Base-by-base conservation (phyloP, 2,888 invertebrate species). In the Melangyna quadrimaculata region DNA sequence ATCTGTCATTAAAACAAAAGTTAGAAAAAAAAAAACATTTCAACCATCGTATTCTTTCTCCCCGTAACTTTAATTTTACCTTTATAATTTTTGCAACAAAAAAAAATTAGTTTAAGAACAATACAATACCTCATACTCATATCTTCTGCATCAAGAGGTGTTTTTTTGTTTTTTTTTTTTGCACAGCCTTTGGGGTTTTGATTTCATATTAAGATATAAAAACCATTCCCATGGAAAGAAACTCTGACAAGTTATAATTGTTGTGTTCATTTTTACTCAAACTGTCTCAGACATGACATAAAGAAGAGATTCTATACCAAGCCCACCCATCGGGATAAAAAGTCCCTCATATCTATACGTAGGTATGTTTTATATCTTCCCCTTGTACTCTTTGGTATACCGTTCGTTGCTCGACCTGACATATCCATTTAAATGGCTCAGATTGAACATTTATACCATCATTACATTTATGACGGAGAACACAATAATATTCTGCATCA, bases 391-490 rank as follows among this genome's bases (percentile, higher is more conserved):
- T 14, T 10, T 27, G 14, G 14, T 12, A 12, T 48, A 19, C 70
- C 48, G 53, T 51, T 35, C 22, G 35, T 69, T 73, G 32, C 29
- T 57, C 70, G 73, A 74, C 48, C 79, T 83, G 83, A 78, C 73
- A 83, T 57, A 77, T 84, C 53, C 75, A 75, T 55, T 80, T 84
- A 75, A 48, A 72, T 75, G 75, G 53, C 71, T 80, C 53, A 72
- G 80, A 80, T 80, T 77, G 80, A 80, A 78, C 84, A 84, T 75
- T 84, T 75, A 84, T 84, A 80, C 80, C 80, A 40, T 75, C 75
- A 84, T 80, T 84, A 84, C 51, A 72, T 53, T 61, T 67, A 77
- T 79, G 75, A 55, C 35, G 29, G 19, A 12, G 27, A 79, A 59
- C 67, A 61, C 74, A 80, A 80, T 77, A 40, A 75, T 67, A 67